These are phyloP conservation scores for Lapara coniferarum DNA, from an alignment of 2,888 invertebrate genomes.

Conservation along the genomic window DNA sequence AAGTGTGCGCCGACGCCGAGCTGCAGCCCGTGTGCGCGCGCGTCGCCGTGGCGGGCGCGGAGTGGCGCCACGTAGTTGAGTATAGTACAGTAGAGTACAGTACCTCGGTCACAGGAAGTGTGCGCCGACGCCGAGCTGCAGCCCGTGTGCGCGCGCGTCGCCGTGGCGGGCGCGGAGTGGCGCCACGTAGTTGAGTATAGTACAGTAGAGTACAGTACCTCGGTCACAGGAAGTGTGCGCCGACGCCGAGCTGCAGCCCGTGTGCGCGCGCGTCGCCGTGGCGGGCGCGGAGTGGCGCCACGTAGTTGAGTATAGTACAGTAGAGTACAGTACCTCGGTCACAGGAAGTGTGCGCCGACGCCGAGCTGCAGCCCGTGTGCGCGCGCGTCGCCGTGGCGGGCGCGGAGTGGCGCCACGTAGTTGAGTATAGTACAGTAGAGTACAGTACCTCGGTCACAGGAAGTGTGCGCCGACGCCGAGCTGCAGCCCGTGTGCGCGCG, in stretches of 20 bases:
- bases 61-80: slow-evolving; percentile 96
- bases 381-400: slow-evolving; percentile 85
- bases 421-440: slow-evolving; percentile 82
- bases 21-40: slow-evolving; percentile 88
- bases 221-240: slow-evolving; percentile 80
- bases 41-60: slow-evolving; percentile 86
- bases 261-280: slow-evolving; percentile 86
- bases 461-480: slow-evolving; percentile 91
- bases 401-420: slow-evolving; percentile 92
- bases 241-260: slow-evolving; percentile 93
- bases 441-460: slow-evolving; percentile 29
- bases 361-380: slow-evolving; percentile 92
- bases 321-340: not conserved
- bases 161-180: slow-evolving; percentile 87
- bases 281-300: slow-evolving; percentile 88
- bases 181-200: slow-evolving; percentile 91
- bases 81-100: not conserved
- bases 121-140: slow-evolving; percentile 93
- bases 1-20: slow-evolving; percentile 91
- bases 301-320: slow-evolving; percentile 88
- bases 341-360: slow-evolving; percentile 86
- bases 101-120: slow-evolving; percentile 59
- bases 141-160: slow-evolving; percentile 87
- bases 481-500: slow-evolving; percentile 88
- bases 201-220: not conserved